Base-by-base conservation (phyloP, 2,797 vertebrate genomes). In the Brachyrhaphis roseni region DNA sequence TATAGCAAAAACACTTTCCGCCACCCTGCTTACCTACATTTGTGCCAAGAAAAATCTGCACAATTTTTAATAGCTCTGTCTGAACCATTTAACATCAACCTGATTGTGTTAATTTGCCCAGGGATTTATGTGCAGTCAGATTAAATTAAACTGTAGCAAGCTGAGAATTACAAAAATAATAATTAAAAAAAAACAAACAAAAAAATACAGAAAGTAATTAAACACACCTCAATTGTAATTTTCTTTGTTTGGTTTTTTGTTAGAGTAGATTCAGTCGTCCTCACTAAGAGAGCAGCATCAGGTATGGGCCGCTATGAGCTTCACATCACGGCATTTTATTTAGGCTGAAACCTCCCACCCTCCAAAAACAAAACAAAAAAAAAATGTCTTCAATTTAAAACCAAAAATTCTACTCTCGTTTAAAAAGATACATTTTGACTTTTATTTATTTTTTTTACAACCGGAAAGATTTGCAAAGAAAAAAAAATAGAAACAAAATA, bases 1-100 rank as follows among this genome's bases (percentile, higher is more conserved):
- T 88, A 92, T 84, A 84, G 82, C 86, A 91, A 86, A 75, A 71
- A 46, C 5, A 16, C 23, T 72, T 85, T 51, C 64, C 71, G 82
- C 85, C 87, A 92, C 89, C 91, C 91, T 92, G 89, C 88, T 84
- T 55, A 89, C 76, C 68, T 28, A 87, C 80, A 76, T 76, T 82
- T 39, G 88, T 78, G 82, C 73, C 79, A 80, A 76, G 0, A 74
- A 84, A 53, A 41, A 41, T 39, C 64, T 23, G 4, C 34, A 64
- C 36, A 23, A 26, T 66, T 59, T 78, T 74, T 34, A 72, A 80
- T 16, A 55, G 62, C 53, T 77, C 79, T 78, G 74, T 46, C 68
- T 82, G 34, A 77, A 86, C 28, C 47, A 66, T 81, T 82, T 57
- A 78, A 78, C 34, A 15, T 71, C 36, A 74, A 85, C 89, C 79